A percentile compares a stretch with the other conserved stretches of the same genome.
These are phyloP conservation scores for Panagrolaimus sp. DNA, from an alignment of 1,140 invertebrate genomes.

Conservation along the genomic window DNA sequence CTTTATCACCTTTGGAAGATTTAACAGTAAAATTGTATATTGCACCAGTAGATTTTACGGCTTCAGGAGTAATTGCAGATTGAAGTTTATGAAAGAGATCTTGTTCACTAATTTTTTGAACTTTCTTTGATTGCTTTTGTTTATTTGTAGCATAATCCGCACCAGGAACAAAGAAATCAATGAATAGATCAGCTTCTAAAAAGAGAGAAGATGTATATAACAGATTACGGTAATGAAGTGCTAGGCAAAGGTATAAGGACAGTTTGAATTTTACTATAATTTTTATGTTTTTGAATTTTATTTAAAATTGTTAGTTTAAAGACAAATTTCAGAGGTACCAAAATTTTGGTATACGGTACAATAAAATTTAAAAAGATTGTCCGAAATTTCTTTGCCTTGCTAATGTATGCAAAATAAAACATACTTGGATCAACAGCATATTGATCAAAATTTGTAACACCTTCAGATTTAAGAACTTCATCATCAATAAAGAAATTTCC, in stretches of 20 bases:
- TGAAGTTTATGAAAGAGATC: neutral
- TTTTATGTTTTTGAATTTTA: too few relatives aligned
- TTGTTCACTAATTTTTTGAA: neutral
- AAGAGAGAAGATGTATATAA: neutral
- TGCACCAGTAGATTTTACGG: neutral
- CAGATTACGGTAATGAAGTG: too few relatives aligned
- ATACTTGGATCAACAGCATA: conserved; percentile 74
- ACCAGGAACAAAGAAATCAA: neutral
- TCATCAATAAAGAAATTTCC: conserved; percentile 93
- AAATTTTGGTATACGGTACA: too few relatives aligned
- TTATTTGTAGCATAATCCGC: too few relatives aligned
- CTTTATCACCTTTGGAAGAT: neutral
- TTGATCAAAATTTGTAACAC: conserved; percentile 75
- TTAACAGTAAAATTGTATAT: neutral
- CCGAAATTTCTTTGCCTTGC: too few relatives aligned
- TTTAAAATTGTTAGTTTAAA: too few relatives aligned
- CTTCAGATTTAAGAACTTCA: conserved; percentile 72
- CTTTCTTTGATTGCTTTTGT: neutral
- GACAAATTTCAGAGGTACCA: too few relatives aligned
- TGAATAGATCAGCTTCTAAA: neutral
- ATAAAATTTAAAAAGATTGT: too few relatives aligned
- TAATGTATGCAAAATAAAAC: too few relatives aligned
- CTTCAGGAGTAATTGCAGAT: neutral
- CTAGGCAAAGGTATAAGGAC: too few relatives aligned
- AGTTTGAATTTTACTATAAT: too few relatives aligned